Percentiles rank a stretch among this genome's conserved stretches.
Evolutionary conservation across 2,113 vertebrate genomes (phyloP).

Genomic region (Chionis minor): DNA sequence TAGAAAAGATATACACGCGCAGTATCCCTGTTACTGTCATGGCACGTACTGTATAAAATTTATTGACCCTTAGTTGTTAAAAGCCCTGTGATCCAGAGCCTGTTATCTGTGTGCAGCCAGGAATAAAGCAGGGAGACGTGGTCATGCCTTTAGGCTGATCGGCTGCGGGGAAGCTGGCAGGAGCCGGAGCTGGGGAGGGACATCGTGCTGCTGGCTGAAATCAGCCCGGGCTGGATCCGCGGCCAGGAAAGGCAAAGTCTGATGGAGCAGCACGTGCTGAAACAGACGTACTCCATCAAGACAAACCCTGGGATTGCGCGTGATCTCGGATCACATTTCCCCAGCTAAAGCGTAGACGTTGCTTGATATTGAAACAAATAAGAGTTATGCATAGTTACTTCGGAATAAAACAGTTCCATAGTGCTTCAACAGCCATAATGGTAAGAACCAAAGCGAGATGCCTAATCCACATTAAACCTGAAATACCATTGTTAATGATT

Average conservation of each 20-base stretch:
- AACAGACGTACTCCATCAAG: neutral
- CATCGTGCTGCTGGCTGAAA: neutral
- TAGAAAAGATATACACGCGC: neutral
- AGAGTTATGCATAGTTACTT: neutral
- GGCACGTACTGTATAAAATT: neutral
- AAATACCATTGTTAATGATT: neutral
- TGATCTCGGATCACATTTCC: neutral
- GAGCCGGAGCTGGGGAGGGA: neutral
- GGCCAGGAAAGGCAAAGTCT: neutral
- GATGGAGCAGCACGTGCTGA: accelerated
- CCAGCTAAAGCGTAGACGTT: neutral
- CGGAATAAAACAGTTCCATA: neutral
- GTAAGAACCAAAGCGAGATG: neutral
- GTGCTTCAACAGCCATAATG: neutral
- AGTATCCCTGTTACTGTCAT: neutral
- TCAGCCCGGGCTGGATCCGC: accelerated
- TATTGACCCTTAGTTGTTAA: neutral
- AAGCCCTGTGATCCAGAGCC: neutral
- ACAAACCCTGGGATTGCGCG: neutral
- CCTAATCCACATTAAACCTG: neutral
- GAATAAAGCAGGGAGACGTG: neutral
- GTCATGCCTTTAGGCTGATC: neutral
- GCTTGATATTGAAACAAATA: neutral
- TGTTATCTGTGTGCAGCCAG: neutral
- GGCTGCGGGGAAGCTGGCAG: neutral